Conservation (phyloP, 64 coral and sea anemone species). For the Montipora cactus region DNA sequence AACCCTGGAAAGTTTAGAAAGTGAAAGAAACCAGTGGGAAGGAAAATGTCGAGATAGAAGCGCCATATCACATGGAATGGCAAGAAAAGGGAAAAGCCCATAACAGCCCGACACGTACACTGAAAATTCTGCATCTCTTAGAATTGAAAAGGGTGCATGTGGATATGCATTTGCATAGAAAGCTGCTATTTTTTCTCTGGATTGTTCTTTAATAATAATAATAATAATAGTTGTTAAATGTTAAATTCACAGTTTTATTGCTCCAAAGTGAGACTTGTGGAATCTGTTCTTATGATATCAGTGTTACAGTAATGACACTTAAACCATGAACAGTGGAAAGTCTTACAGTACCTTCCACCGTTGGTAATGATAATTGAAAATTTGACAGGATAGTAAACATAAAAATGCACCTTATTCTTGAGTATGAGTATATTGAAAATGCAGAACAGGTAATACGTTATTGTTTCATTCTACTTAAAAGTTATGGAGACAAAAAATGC, state of each 20-base stretch:
- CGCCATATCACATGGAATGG: too few species aligned
- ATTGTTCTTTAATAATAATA: not conserved
- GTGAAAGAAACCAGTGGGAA: too few species aligned
- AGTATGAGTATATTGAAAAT: constrained; percentile 20
- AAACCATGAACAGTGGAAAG: too few species aligned
- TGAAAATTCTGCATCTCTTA: too few species aligned
- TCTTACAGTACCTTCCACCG: not conserved
- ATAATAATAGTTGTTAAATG: not conserved
- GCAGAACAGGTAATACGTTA: not conserved
- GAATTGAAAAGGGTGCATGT: too few species aligned
- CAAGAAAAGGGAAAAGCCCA: too few species aligned
- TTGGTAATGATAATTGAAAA: constrained; percentile 26
- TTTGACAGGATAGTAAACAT: constrained; percentile 18
- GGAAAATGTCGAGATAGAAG: too few species aligned
- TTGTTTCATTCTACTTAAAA: not conserved
- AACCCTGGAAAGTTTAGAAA: too few species aligned
- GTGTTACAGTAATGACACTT: not conserved
- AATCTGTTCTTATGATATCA: constrained; percentile 16
- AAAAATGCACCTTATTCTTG: constrained; percentile 5
- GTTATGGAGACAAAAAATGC: not conserved
- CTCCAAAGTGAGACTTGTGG: too few species aligned
- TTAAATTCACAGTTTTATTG: too few species aligned
- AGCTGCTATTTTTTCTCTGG: not conserved
- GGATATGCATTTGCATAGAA: too few species aligned
- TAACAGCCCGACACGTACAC: too few species aligned